Evolutionary conservation across 2,888 invertebrate genomes (phyloP), one percentile per base, ranked within the genome.

Genomic region (Euproctis similis): DNA sequence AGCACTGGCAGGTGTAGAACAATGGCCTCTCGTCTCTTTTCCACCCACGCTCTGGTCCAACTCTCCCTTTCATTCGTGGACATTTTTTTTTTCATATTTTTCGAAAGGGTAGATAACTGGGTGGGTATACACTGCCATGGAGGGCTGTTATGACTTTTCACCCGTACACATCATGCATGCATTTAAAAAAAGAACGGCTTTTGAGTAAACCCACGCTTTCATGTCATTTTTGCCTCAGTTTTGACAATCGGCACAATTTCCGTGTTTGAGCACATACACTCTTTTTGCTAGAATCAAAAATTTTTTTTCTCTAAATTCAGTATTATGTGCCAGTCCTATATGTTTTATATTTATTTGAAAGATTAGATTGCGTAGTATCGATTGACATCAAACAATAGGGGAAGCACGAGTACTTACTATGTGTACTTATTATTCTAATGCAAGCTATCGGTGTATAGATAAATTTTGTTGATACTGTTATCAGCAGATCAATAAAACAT

Each of bases 401-500:
- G 28, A 34, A 33, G 18, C 33, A 29, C 31, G 24, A 18, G 12
- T 34, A 40, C 14, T 12, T 16, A 34, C 35, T 30, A 34, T 36
- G 46, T 36, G 36, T 36, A 46, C 31, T 36, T 41, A 39, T 42
- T 37, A 40, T 47, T 53, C 30, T 27, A 39, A 36, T 34, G 42
- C 36, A n/a, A 41, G 46, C 41, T 53, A 44, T 50, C 42, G 34
- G 36, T 44, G 35, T 40, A 41, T 42, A 65, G 81, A 76, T 76
- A 78, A 71, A 71, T 61, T 61, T 53, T 49, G 30, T 49, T 60
- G 81, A 81, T 80, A 80, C n/a, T 65, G 56, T 51, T 75, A 81
- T 80, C 78, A 53, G 43, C 46, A 59, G 76, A 80, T 81, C 80
- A 72, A 81, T 81, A 81, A 57, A 68, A 59, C 51, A 45, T 61